Evolutionary conservation across 2,888 invertebrate genomes (phyloP), one percentile per base, ranked within the genome.

Genomic region (Idaea biselata): DNA sequence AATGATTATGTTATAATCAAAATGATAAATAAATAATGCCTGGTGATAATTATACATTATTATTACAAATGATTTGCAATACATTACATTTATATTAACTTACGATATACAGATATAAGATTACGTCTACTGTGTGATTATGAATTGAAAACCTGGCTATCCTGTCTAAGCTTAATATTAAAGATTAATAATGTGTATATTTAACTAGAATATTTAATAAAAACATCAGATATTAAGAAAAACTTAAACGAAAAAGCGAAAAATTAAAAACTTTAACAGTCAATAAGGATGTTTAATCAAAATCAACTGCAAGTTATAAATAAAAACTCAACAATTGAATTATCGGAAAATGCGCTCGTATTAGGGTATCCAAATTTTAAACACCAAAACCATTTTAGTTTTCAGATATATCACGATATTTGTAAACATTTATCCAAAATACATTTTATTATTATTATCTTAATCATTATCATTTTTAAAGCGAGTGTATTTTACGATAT

Each of bases 71-170:
- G 73, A 71, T 68, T 59, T 17, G 69, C 79, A 87, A 89, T 91
- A 91, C 92, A 91, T 92, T 92, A 92, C 92, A 91, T 90, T 88
- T 88, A 90, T 74, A 71, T 86, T 91, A 87, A 86, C 88, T 91
- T 91, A 56, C 56, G 18, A 91, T 82, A 74, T 71, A 77, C 80
- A 82, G 86, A 81, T 80, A 84, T 88, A 87, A 76, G 80, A 78
- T 80, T 81, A 81, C 73, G 77, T 81, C 84, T 88, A 83, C 78
- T 84, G 83, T 86, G 86, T 89, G 88, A 72, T 83, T 84, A 82
- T 88, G 83, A 91, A 91, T 90, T 89, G 86, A 93, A 93, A 93
- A 91, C 93, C 90, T 91, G 92, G 88, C 89, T 93, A 93, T 93
- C 92, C 80, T 93, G 93, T 81, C 92, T 93, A 93, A 79, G 67